phyloP scores from a whole-genome alignment of 1,140 invertebrate genomes.

The Lucilia sericata region DNA sequence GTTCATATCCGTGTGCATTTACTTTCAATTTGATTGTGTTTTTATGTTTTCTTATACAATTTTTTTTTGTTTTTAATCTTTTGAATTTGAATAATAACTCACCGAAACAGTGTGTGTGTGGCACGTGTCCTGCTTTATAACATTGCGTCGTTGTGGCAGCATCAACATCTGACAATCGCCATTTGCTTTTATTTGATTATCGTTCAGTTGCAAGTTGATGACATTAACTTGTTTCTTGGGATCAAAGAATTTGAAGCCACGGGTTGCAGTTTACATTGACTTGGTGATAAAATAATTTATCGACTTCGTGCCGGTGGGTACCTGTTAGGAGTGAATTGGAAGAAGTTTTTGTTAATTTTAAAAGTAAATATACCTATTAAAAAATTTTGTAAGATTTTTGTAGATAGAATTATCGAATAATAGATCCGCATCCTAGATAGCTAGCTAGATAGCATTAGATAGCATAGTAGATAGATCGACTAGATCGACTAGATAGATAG shows the following conservation, averaged over 20 bases:
- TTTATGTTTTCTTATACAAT: not conserved
- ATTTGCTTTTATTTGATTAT: not conserved
- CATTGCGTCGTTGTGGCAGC: not conserved
- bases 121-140: slow-evolving; percentile 52
- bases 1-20: not conserved
- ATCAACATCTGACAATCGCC: not conserved
- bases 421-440: no score
- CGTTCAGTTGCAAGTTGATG: slow-evolving; percentile 22
- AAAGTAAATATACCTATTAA: not conserved
- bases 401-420: no score
- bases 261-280: slow-evolving; percentile 45
- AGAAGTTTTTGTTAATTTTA: not conserved
- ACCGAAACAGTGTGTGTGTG: slow-evolving; percentile 63
- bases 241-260: slow-evolving; percentile 18
- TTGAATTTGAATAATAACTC: slow-evolving; percentile 36
- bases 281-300: slow-evolving; percentile 33
- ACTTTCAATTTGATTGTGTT: not conserved
- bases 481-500: no score
- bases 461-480: no score
- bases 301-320: not conserved
- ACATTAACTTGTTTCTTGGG: slow-evolving; percentile 44
- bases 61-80: not conserved
- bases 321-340: not conserved
- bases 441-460: no score
- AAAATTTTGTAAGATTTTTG: no score